Evolutionary conservation across 2,888 invertebrate species (phyloP).

Genomic region (Meloe dianella): DNA sequence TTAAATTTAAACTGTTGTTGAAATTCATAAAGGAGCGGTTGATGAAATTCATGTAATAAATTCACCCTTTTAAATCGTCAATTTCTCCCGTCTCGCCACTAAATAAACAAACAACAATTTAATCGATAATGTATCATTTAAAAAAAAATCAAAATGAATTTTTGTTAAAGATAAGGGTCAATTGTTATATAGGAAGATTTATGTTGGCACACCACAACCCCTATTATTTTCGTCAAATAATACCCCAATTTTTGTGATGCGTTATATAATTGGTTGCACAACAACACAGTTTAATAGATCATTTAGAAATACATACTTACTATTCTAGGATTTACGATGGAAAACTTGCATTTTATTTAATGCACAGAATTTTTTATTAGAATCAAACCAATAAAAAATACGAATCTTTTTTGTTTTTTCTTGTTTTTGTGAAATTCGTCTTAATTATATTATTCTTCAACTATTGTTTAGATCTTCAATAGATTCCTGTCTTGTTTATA

Average conservation of each 20-base stretch:
- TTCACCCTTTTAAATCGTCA: not conserved
- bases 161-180: not conserved
- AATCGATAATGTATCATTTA: no score
- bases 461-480: not conserved
- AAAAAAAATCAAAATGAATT: no score
- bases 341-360: not conserved
- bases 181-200: not conserved
- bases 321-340: not conserved
- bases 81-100: not conserved
- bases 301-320: not conserved
- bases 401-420: not conserved
- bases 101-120: not conserved
- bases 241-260: not conserved
- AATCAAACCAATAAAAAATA: not conserved
- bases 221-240: not conserved
- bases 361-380: not conserved
- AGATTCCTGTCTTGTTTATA: not conserved
- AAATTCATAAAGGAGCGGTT: not conserved
- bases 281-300: not conserved
- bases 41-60: not conserved
- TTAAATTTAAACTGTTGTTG: slow-evolving; percentile 1
- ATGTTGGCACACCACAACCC: not conserved
- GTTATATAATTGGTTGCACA: not conserved
- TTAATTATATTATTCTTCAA: no score
- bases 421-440: not conserved